Conservation (phyloP, 2,113 vertebrate species). For the Felis chaus region DNA sequence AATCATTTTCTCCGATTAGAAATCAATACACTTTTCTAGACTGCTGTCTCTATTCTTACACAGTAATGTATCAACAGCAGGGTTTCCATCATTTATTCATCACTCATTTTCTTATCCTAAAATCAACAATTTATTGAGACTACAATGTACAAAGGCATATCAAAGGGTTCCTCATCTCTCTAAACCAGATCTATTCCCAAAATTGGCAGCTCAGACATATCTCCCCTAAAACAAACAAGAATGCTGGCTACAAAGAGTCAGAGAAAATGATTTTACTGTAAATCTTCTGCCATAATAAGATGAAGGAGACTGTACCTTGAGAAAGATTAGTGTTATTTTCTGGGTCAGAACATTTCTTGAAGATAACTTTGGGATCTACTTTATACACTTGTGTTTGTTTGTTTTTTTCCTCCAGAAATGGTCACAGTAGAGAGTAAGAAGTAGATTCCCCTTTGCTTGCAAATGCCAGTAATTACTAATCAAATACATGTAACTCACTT, state of each 20-base stretch:
- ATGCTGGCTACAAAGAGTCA: not conserved
- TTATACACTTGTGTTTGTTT: not conserved
- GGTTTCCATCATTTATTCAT: not conserved
- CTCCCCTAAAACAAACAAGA: not conserved
- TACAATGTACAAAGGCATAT: not conserved
- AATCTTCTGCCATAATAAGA: not conserved
- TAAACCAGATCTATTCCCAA: not conserved
- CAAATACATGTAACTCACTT: not conserved
- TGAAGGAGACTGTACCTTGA: not conserved
- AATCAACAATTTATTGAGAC: not conserved
- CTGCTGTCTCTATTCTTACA: not conserved
- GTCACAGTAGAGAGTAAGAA: not conserved
- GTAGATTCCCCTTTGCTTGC: not conserved
- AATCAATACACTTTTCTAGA: not conserved
- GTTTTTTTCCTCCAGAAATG: not conserved
- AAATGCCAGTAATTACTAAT: not conserved
- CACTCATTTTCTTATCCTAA: not conserved
- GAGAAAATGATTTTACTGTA: not conserved
- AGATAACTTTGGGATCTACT: not conserved
- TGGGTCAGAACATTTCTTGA: not conserved
- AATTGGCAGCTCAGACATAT: not conserved
- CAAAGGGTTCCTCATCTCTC: not conserved
- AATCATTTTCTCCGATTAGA: not conserved
- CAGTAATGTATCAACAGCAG: not conserved
- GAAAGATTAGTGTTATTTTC: not conserved